phyloP scores from a whole-genome alignment of 2,113 vertebrate genomes.

The Vidua chalybeata region DNA sequence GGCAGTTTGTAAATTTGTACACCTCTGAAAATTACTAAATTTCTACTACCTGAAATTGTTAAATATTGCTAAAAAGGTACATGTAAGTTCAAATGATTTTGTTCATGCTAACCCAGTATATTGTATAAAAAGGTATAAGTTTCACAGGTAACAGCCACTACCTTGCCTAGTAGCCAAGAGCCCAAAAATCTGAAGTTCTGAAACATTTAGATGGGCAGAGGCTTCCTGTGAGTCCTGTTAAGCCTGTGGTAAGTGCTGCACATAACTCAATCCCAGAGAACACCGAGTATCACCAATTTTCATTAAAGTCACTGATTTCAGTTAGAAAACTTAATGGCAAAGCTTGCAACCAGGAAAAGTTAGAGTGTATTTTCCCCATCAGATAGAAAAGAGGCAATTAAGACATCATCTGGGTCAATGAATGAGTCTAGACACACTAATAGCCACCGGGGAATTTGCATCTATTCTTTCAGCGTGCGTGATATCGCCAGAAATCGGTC shows the following conservation, averaged over 20 bases:
- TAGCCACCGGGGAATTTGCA: slow-evolving; percentile 3
- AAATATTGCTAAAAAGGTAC: background rate
- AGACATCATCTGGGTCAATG: slow-evolving; percentile 54
- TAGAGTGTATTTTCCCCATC: slow-evolving; percentile 5
- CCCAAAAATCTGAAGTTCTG: background rate
- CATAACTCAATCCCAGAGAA: background rate
- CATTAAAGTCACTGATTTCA: background rate
- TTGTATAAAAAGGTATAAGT: background rate
- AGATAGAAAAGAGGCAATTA: slow-evolving; percentile 39
- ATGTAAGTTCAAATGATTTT: background rate
- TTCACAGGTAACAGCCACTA: background rate
- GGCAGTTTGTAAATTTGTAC: background rate
- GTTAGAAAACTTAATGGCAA: background rate
- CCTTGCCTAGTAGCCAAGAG: background rate
- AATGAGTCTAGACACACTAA: slow-evolving; percentile 60
- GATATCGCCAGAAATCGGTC: background rate
- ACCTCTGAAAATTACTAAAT: background rate
- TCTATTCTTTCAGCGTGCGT: slow-evolving; percentile 9
- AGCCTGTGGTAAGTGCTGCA: background rate
- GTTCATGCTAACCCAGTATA: background rate
- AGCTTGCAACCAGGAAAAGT: background rate
- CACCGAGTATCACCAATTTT: background rate
- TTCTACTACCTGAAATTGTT: background rate
- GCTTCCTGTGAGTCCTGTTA: background rate
- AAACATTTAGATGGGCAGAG: background rate